These are phyloP conservation scores for Gasteruption jaculator DNA, from an alignment of 2,888 invertebrate species.

Conservation along the genomic window DNA sequence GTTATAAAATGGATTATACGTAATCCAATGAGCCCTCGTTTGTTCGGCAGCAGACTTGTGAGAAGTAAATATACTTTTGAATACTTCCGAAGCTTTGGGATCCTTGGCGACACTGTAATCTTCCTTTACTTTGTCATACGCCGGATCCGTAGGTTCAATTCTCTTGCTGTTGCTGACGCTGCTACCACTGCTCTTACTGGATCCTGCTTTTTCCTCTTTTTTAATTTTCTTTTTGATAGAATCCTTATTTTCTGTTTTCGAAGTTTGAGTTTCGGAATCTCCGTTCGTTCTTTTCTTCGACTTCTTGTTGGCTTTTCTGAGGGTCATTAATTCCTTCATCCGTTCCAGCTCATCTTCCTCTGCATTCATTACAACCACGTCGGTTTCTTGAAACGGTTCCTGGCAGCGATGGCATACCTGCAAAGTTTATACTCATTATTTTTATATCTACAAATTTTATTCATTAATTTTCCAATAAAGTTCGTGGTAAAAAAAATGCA, in stretches of 20 bases:
- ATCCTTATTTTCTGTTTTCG: conserved; percentile 26
- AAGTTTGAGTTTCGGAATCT: conserved; percentile 33
- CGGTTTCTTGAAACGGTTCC: conserved; percentile 68
- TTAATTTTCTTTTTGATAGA: conserved; percentile 37
- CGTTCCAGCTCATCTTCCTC: conserved; percentile 49
- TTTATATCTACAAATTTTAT: conserved; percentile 11
- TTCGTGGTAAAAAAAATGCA: background rate
- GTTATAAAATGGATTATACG: conserved; percentile 94
- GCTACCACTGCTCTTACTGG: conserved; percentile 33
- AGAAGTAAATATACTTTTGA: conserved; percentile 92
- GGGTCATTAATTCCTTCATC: conserved; percentile 69
- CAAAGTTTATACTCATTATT: conserved; percentile 6
- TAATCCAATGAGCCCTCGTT: conserved; percentile 92
- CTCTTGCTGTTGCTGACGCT: conserved; percentile 28
- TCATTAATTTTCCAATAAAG: conserved; percentile 2
- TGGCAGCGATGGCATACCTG: conserved; percentile 64
- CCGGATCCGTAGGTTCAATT: conserved; percentile 58
- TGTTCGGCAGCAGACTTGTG: conserved; percentile 85
- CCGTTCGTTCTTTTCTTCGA: conserved; percentile 66
- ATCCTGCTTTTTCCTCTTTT: conserved; percentile 50
- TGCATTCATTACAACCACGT: conserved; percentile 83
- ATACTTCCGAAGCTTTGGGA: conserved; percentile 83
- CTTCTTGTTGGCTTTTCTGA: conserved; percentile 62
- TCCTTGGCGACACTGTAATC: conserved; percentile 87
- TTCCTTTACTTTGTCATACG: conserved; percentile 71